Percentiles rank a stretch among this genome's conserved stretches.
Conservation (phyloP, 1,140 invertebrate species). For the Gyrodactylus bullatarudis region DNA sequence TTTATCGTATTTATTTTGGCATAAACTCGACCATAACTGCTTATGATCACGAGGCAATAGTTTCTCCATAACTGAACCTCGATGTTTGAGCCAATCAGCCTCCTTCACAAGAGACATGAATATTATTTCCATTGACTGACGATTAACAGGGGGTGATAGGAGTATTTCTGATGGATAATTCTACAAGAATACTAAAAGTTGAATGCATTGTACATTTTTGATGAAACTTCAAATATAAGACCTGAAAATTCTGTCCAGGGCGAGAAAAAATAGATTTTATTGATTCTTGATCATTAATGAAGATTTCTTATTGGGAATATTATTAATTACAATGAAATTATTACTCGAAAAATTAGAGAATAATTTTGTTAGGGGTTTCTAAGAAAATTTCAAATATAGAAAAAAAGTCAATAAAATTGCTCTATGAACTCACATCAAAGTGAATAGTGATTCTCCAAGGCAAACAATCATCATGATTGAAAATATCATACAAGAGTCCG, state of each 20-base stretch:
- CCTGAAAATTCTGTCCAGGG: too few species aligned
- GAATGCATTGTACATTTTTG: background rate
- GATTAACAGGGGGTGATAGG: background rate
- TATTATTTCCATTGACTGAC: constrained; percentile 3
- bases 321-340: too few species aligned
- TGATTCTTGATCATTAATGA: too few species aligned
- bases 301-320: too few species aligned
- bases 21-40: constrained; percentile 2
- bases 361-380: too few species aligned
- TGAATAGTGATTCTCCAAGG: constrained; percentile 6
- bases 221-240: background rate
- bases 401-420: too few species aligned
- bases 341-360: too few species aligned
- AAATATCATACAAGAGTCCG: constrained; percentile 4
- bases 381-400: too few species aligned
- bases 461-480: constrained; percentile 4
- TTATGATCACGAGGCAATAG: constrained; percentile 6
- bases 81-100: constrained; percentile 5
- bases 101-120: constrained; percentile 7
- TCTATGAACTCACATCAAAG: background rate
- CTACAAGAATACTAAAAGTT: background rate
- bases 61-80: constrained; percentile 2
- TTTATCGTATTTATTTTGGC: constrained; percentile 3
- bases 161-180: background rate
- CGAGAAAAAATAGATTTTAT: too few species aligned